Evolutionary conservation across 2,797 vertebrate species (phyloP), one percentile per base, ranked within the genome.

Genomic region (Furcifer pardalis): DNA sequence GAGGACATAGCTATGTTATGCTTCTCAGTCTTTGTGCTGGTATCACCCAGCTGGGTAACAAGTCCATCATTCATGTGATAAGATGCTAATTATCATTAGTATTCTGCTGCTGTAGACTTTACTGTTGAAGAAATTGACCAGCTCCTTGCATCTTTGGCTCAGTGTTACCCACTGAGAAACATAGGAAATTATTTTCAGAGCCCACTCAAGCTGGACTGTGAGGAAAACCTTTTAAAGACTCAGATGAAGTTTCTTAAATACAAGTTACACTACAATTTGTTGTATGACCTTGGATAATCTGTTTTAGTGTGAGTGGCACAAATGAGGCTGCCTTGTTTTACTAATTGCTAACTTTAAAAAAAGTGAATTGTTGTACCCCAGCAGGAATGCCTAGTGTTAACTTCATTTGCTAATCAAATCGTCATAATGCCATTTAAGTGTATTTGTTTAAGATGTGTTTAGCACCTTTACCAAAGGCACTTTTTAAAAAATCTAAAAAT

Each of bases 201-300:
- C 32, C 89, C 87, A 83, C 88, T 91, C 92, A 91, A 87, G 73
- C 78, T 79, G 21, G 12, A 66, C 35, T 82, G 86, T 80, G 52
- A 62, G 44, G 42, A 77, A 19, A 46, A 60, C 89, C 84, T 77
- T 77, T 65, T 84, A 81, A 49, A 19, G 82, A 93, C 81, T 60
- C 85, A 59, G 0, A 71, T 72, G 87, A 27, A 82, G 78, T 87
- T 91, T 49, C 60, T 15, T 79, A 83, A 1, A 32, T 0, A 1
- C 52, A 86, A 94, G 86, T 92, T 94, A 87, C 37, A n/a, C 77
- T 84, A 92, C 94, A 89, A 83, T 88, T 93, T 90, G 76, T 84
- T 88, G n/a, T 87, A 92, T 77, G 92, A 96, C 95, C 95, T 96
- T 96, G 95, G 93, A 85, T n/a, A 91, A 88, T 90, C 72, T 75